Conservation (phyloP, 2,888 invertebrate species). For the Phymatocera aterrima region DNA sequence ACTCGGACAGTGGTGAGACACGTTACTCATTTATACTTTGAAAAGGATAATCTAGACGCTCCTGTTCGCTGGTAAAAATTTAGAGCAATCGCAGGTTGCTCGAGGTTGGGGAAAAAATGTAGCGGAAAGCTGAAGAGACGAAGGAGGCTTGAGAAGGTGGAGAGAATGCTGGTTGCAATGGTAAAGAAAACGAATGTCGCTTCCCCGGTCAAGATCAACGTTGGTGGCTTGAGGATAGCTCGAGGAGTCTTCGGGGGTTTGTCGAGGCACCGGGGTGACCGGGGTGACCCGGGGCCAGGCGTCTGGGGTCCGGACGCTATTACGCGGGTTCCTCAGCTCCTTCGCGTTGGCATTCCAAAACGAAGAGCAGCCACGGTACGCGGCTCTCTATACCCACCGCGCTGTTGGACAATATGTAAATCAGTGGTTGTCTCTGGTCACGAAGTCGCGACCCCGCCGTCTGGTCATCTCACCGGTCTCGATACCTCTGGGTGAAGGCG, state of each 20-base stretch:
- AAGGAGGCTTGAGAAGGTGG: neutral
- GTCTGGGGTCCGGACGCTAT: slow-evolving; percentile 69
- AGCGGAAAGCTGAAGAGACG: no score
- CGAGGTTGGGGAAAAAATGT: no score
- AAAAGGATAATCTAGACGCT: no score
- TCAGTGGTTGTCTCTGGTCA: slow-evolving; percentile 73
- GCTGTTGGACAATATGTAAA: slow-evolving; percentile 74
- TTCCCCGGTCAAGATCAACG: slow-evolving; percentile 67
- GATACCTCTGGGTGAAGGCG: slow-evolving; percentile 48
- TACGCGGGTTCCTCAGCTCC: slow-evolving; percentile 60
- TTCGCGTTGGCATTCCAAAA: slow-evolving; percentile 71
- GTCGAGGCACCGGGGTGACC: slow-evolving; percentile 53
- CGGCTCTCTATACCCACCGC: slow-evolving; percentile 56
- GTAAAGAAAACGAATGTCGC: slow-evolving; percentile 44
- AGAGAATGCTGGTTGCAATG: slow-evolving; percentile 1
- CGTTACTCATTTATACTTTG: neutral
- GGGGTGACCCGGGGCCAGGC: slow-evolving; percentile 57
- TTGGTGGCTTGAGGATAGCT: slow-evolving; percentile 67
- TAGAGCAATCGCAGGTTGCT: no score
- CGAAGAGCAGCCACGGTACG: slow-evolving; percentile 66
- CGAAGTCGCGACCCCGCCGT: slow-evolving; percentile 74
- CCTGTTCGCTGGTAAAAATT: no score
- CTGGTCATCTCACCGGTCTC: slow-evolving; percentile 49
- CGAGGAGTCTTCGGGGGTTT: slow-evolving; percentile 50
- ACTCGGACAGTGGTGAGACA: neutral